Conservation (phyloP, 2,888 invertebrate genomes). For the Chamaedrilus cognettii region DNA sequence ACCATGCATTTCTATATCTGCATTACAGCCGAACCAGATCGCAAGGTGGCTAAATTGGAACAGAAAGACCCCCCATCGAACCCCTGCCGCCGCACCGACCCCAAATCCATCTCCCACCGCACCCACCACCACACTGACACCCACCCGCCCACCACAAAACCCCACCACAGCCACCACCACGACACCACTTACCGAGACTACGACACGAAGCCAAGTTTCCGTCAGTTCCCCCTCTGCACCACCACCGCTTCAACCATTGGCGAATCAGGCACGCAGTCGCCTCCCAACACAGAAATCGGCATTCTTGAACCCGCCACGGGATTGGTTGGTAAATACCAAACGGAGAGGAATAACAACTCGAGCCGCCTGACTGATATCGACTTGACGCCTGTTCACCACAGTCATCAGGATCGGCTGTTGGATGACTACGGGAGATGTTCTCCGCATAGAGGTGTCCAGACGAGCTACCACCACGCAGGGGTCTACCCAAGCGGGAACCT, state of each 20-base stretch:
- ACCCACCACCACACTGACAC: background rate
- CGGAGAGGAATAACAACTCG: too few relatives aligned
- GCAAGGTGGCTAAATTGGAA: constrained; percentile 10
- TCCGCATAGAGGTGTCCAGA: background rate
- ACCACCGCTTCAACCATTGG: background rate
- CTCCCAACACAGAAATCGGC: background rate
- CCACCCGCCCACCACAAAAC: background rate
- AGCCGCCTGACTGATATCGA: background rate
- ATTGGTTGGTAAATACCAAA: too few relatives aligned
- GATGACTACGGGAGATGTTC: background rate
- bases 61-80: background rate
- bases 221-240: background rate
- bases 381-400: background rate
- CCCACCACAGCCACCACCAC: background rate
- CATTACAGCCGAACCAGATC: constrained; percentile 10
- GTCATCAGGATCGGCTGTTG: background rate
- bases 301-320: background rate
- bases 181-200: background rate
- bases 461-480: background rate
- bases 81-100: background rate
- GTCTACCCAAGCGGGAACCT: background rate
- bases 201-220: constrained; percentile 8
- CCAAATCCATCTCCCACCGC: background rate
- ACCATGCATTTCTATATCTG: too few relatives aligned
- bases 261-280: background rate